A percentile compares a stretch with the other conserved stretches of the same genome.
Conservation (phyloP, 2,113 vertebrate species). For the Chaetodon auriga region DNA sequence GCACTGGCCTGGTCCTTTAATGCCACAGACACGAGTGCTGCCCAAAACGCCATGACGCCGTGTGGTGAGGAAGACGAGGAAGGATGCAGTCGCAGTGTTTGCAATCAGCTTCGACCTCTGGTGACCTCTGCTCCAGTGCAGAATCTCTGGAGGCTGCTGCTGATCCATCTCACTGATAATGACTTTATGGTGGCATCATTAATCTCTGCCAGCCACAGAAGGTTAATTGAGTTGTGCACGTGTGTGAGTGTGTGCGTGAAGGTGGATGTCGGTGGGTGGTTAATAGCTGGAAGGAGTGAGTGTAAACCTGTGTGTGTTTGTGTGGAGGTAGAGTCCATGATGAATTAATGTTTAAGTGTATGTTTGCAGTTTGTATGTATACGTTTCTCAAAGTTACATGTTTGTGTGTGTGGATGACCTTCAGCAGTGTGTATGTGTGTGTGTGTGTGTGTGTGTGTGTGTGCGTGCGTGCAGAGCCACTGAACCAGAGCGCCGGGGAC, state of each 20-base stretch:
- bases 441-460: not conserved
- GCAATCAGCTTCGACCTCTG: conserved; percentile 39
- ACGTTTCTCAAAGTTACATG: not conserved
- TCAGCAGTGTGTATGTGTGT: not conserved
- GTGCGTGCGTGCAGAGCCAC: not conserved
- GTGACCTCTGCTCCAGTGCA: conserved; percentile 29
- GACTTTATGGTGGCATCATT: conserved; percentile 59
- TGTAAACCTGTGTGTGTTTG: not conserved
- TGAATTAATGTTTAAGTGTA: conserved; percentile 1
- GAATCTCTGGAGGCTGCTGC: conserved; percentile 23
- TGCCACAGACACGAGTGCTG: not conserved
- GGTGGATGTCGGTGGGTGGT: not conserved
- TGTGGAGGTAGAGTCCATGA: not conserved
- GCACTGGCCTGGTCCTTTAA: not conserved
- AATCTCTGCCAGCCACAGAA: conserved; percentile 65
- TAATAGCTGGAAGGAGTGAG: conserved; percentile 7
- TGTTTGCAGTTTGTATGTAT: not conserved
- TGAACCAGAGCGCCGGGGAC: not conserved
- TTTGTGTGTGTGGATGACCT: not conserved
- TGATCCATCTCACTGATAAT: conserved; percentile 52
- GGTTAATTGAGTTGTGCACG: conserved; percentile 59
- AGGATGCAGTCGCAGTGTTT: not conserved
- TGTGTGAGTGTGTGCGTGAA: not conserved
- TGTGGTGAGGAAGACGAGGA: not conserved
- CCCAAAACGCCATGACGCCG: not conserved